Conservation (phyloP, 2,113 vertebrate genomes). For the Sardina pilchardus region DNA sequence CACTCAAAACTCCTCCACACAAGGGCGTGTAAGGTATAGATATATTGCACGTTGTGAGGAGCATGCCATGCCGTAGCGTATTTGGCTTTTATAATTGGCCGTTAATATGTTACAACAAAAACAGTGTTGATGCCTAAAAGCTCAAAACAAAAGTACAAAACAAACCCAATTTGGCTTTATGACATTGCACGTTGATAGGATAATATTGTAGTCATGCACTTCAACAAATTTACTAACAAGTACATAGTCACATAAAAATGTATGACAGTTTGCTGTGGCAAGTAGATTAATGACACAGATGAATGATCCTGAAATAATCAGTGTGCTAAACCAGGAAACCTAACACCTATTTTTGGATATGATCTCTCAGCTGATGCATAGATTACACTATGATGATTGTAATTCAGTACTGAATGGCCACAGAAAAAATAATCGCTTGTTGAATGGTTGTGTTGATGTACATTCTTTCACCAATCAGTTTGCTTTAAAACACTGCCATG, state of each 20-base stretch:
- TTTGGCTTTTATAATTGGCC: not conserved
- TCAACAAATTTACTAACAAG: not conserved
- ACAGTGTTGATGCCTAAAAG: not conserved
- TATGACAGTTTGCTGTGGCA: not conserved
- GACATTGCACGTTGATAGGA: not conserved
- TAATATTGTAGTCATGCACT: not conserved
- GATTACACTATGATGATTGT: not conserved
- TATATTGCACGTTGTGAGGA: not conserved
- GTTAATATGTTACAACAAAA: not conserved
- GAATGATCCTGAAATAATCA: not conserved
- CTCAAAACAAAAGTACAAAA: not conserved
- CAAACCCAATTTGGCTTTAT: not conserved
- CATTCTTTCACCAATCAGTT: conserved; percentile 3
- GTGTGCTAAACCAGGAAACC: not conserved
- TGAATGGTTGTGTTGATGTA: not conserved
- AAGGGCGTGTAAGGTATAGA: conserved; percentile 10
- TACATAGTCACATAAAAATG: not conserved
- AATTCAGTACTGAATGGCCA: not conserved
- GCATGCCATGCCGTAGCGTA: not conserved
- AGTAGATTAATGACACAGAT: not conserved
- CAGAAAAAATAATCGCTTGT: not conserved
- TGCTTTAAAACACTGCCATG: not conserved
- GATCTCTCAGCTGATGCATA: not conserved
- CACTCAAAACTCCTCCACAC: not conserved
- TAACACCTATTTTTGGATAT: not conserved